Percentiles rank a stretch among this genome's conserved stretches.
Conservation (phyloP, 2,113 vertebrate genomes). For the Tylochromis polylepis region DNA sequence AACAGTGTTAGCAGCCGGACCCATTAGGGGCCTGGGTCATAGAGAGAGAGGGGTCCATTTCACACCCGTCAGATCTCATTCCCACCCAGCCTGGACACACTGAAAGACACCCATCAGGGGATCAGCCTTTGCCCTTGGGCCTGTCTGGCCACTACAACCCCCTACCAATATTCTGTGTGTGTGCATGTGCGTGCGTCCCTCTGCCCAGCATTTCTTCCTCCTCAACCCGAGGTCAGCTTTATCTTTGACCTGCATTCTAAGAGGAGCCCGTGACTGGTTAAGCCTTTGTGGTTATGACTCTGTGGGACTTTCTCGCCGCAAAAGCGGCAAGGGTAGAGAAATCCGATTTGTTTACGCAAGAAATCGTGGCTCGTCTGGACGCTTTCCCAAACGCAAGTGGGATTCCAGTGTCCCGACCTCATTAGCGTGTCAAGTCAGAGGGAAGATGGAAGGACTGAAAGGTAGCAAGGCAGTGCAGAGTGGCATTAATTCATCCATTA, state of each 20-base stretch:
- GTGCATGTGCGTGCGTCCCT: not conserved
- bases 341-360: slow-evolving; percentile 32
- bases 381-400: not conserved
- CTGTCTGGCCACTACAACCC: slow-evolving; percentile 29
- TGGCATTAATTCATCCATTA: not conserved
- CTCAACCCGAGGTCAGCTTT: slow-evolving; percentile 50
- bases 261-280: slow-evolving; percentile 12
- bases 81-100: slow-evolving; percentile 18
- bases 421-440: not conserved
- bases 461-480: not conserved
- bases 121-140: slow-evolving; percentile 35
- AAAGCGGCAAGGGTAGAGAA: slow-evolving; percentile 4
- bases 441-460: not conserved
- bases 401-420: slow-evolving; percentile 7
- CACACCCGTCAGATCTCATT: slow-evolving; percentile 57
- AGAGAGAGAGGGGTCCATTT: slow-evolving; percentile 32
- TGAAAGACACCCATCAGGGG: slow-evolving; percentile 63
- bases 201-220: slow-evolving; percentile 1
- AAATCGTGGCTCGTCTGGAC: not conserved
- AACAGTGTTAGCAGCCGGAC: slow-evolving; percentile 23
- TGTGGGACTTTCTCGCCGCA: slow-evolving; percentile 42
- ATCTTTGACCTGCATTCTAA: slow-evolving; percentile 49
- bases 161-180: not conserved
- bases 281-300: slow-evolving; percentile 26
- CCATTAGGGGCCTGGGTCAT: slow-evolving; percentile 13